Base-by-base conservation (phyloP, 2,113 vertebrate species). In the Scopus umbretta region DNA sequence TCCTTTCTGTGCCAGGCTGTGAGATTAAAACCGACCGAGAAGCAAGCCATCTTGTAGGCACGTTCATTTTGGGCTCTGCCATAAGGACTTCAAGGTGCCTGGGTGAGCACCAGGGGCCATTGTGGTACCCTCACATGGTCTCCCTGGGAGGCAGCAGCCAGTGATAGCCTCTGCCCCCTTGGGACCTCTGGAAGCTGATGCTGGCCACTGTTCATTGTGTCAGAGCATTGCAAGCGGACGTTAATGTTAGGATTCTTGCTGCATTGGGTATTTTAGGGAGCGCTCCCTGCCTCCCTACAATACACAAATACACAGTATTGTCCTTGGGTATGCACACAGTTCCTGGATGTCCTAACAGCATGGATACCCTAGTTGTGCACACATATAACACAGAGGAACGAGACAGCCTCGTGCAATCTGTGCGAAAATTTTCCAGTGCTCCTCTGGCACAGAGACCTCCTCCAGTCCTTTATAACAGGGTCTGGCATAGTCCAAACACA, bases 51-150 rank as follows among this genome's bases (percentile, higher is more conserved):
- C 20, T 29, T 38, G 16, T 29, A 66, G 42, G 18, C 10, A 47
- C 0, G 0, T 50, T 42, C 0, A 0, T 42, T 80, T 55, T 50
- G 55, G 61, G 13, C 10, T 49, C 36, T 79, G 45, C 38, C 34
- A 3, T 19, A 62, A 70, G 10, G 59, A 82, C 18, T 65, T 38
- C 45, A 40, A 25, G 55, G 55, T 49, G 49, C 7, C n/a, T 56
- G 32, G 30, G 29, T 47, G 58, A 86, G 40, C 13, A n/a, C 11
- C 0, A 3, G 40, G 38, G 42, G 15, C 4, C 0, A 0, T 15
- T 79, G 65, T 26, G 32, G 26, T 74, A 56, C 47, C 66, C 43
- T 56, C 34, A 27, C 43, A 27, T 4, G 4, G 29, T 32, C 8
- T 3, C 53, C 32, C 53, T 72, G 30, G 30, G 42, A 32, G 18